Percentiles rank a stretch among this genome's conserved stretches.
phyloP scores from a whole-genome alignment of 2,113 vertebrate species.

The Pelvicachromis taeniatus region DNA sequence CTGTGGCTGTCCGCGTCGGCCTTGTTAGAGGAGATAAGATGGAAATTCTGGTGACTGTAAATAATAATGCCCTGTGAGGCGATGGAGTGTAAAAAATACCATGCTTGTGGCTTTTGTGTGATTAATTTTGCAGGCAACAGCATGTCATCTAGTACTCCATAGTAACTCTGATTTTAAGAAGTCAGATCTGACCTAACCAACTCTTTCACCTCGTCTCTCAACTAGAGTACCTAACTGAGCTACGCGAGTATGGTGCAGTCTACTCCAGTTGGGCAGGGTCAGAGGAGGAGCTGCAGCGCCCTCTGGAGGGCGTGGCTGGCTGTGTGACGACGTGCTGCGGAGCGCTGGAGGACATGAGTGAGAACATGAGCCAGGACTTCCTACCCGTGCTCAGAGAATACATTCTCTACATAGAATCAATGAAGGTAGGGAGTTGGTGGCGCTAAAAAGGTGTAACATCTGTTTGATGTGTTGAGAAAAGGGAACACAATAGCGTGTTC shows the following conservation, averaged over 20 bases:
- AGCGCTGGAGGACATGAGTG: constrained; percentile 86
- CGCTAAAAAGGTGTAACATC: background rate
- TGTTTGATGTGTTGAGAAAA: background rate
- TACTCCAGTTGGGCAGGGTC: constrained; percentile 87
- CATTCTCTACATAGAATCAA: constrained; percentile 89
- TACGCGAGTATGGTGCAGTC: constrained; percentile 88
- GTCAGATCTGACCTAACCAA: background rate
- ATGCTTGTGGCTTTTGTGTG: background rate
- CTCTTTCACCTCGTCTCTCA: background rate
- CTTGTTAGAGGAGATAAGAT: background rate
- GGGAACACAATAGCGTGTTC: background rate
- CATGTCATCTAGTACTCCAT: background rate
- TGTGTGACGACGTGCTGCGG: constrained; percentile 83
- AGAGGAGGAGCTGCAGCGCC: constrained; percentile 83
- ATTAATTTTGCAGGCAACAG: background rate
- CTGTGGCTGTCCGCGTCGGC: background rate
- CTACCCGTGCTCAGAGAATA: constrained; percentile 95
- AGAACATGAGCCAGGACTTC: constrained; percentile 91
- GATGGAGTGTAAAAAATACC: background rate
- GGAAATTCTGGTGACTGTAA: background rate
- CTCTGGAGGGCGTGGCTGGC: constrained; percentile 86
- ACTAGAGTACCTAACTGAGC: constrained; percentile 89
- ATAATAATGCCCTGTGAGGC: background rate
- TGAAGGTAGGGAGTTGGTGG: constrained; percentile 81
- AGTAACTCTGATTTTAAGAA: background rate